Base-by-base conservation (phyloP, 2,888 invertebrate species). In the Stenolophus ochropezus region DNA sequence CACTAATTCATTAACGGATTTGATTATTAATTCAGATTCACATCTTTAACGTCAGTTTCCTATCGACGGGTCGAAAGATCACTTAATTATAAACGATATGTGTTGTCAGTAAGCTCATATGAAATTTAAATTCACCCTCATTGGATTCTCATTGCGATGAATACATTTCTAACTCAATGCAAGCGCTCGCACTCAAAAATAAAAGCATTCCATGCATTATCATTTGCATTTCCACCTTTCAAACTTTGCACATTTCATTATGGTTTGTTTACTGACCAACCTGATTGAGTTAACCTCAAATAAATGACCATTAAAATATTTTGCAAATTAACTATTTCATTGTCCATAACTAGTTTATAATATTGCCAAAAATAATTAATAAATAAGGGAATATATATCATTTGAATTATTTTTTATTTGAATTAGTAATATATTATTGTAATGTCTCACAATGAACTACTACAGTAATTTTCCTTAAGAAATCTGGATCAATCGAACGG, bases 81-180 rank as follows among this genome's bases (percentile, higher is more conserved):
- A 69, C 20, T 69, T 69, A 69, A 69, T 69, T 33, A 69, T 69
- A 61, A 61, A 61, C 61, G 61, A 25, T 61, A 61, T 61, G 61
- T 61, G 61, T 25, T 61, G 61, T 61, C 27, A 61, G 25, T 61
- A n/a, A 14, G 61, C 23, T 61, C 61, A 61, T 61, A 61, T 61
- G 61, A 61, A 25, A 61, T 61, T 61, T 61, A 61, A 61, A 61
- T 23, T 23, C 25, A 25, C 61, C 14, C 56, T 8, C 16, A 18
- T 11, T 42, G 42, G n/a, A 49, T 14, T 49, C 2, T 49, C n/a
- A 49, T 21, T 20, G 8, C 18, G 20, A 20, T 20, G 20, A 11
- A 1, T 11, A 56, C 18, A 21, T 0, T 56, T 56, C 20, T 56
- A 18, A 6, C 56, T 56, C 11, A 20, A 11, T 56, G 56, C 33